These are phyloP conservation scores for Aplocera efformata DNA, from an alignment of 2,888 invertebrate genomes.

Conservation along the genomic window DNA sequence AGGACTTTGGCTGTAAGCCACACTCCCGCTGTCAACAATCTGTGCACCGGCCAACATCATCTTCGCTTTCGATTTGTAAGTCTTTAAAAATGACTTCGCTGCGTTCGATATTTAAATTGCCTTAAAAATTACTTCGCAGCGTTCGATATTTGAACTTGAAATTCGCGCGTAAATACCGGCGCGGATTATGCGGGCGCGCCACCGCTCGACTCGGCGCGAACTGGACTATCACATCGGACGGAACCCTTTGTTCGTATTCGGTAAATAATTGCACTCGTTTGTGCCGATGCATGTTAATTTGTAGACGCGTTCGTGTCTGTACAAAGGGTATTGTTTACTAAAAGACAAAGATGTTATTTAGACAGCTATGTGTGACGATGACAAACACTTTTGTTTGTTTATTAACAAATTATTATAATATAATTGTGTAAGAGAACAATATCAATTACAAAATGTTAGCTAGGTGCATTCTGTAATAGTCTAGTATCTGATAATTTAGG, in stretches of 20 bases:
- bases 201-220: slow-evolving; percentile 27
- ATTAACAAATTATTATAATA: too few species aligned
- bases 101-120: not conserved
- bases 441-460: too few species aligned
- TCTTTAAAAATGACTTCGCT: too few species aligned
- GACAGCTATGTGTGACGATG: slow-evolving; percentile 6
- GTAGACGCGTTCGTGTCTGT: slow-evolving; percentile 38
- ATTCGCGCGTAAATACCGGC: slow-evolving; percentile 55
- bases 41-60: slow-evolving; percentile 75
- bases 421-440: too few species aligned
- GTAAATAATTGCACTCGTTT: slow-evolving; percentile 48
- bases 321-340: slow-evolving; percentile 25
- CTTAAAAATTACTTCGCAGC: slow-evolving; percentile 16
- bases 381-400: not conserved
- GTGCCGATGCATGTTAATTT: slow-evolving; percentile 45
- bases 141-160: slow-evolving; percentile 28
- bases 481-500: too few species aligned
- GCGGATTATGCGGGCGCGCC: slow-evolving; percentile 59
- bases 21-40: slow-evolving; percentile 61
- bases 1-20: slow-evolving; percentile 38
- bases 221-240: slow-evolving; percentile 29
- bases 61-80: slow-evolving; percentile 8
- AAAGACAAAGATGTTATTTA: slow-evolving; percentile 15
- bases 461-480: too few species aligned
- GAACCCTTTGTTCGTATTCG: slow-evolving; percentile 51